Evolutionary conservation across 2,797 vertebrate species (phyloP), one percentile per base, ranked within the genome.

Genomic region (Selene dorsalis): DNA sequence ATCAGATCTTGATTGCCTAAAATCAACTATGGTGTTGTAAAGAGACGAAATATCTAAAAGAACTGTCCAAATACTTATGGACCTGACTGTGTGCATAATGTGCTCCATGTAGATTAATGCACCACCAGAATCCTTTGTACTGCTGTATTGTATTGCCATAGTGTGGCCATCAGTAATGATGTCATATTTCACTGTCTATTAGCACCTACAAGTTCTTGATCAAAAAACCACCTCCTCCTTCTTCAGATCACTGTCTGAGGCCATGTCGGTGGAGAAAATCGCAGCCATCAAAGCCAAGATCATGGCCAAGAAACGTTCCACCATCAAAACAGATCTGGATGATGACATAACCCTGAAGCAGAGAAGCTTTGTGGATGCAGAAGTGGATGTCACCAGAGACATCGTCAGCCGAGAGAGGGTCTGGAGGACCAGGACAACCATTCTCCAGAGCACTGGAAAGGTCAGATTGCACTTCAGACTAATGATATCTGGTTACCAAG

Each of bases 191-290:
- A 43, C 20, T 47, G 2, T n/a, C 53, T 3, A 14, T 3, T 55
- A 35, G 52, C 7, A 61, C 28, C 30, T 14, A n/a, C 18, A 41
- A 39, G 4, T 64, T 8, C 18, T 32, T 1, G 0, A 57, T 13
- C 1, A 7, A 20, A 70, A 35, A 3, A 0, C 39, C 58, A 24
- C 24, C 18, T 72, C 2, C 10, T 45, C 1, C 26, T 60, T 16
- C 56, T 73, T 6, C 90, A 99, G 98, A 87, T 99, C 98, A 30
- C 94, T 99, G 85, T 99, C 98, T 22, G 98, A 99, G 92, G 98
- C 98, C 88, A 99, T 99, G 98, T 99, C 98, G 0, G 98, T 99
- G 93, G 98, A 99, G 93, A 99, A 99, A 94, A 99, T 99, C 43
- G 98, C 98, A 68, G 98, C 98, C 91, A 99, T 99, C 93, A 99